Conservation (phyloP, 2,113 vertebrate genomes). For the Urocolius indicus region DNA sequence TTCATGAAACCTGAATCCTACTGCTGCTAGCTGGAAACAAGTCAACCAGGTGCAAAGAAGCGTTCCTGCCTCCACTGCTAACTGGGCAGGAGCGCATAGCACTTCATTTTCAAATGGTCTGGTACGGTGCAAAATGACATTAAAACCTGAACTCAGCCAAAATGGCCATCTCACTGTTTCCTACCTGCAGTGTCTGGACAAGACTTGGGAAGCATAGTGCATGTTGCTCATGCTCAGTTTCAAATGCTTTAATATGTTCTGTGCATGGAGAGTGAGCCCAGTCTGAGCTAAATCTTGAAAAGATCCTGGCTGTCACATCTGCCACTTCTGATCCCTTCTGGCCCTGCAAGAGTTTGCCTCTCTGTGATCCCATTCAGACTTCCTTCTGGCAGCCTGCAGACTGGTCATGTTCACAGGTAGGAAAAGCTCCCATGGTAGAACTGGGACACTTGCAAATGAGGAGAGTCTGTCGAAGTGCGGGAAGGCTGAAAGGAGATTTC, state of each 20-base stretch:
- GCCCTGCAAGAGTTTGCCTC: not conserved
- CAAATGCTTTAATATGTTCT: not conserved
- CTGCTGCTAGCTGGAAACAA: not conserved
- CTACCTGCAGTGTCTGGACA: rapidly evolving
- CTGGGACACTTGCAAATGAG: not conserved
- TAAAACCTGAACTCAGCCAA: not conserved
- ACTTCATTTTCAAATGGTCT: not conserved
- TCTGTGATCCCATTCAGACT: not conserved
- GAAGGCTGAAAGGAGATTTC: not conserved
- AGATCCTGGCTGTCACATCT: not conserved
- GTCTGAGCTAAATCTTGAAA: not conserved
- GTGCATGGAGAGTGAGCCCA: not conserved
- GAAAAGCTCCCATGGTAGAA: not conserved
- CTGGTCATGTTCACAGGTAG: not conserved
- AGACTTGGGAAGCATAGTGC: not conserved
- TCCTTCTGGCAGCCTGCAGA: not conserved
- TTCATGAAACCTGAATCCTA: not conserved
- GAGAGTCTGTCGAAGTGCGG: not conserved
- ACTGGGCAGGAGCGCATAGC: not conserved
- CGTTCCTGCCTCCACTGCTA: not conserved
- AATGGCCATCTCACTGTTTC: not conserved
- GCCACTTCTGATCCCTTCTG: not conserved
- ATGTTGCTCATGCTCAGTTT: not conserved
- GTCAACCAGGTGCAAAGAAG: not conserved
- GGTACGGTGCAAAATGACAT: not conserved